phyloP scores from a whole-genome alignment of 1,140 invertebrate genomes.

The Anastrepha ludens region DNA sequence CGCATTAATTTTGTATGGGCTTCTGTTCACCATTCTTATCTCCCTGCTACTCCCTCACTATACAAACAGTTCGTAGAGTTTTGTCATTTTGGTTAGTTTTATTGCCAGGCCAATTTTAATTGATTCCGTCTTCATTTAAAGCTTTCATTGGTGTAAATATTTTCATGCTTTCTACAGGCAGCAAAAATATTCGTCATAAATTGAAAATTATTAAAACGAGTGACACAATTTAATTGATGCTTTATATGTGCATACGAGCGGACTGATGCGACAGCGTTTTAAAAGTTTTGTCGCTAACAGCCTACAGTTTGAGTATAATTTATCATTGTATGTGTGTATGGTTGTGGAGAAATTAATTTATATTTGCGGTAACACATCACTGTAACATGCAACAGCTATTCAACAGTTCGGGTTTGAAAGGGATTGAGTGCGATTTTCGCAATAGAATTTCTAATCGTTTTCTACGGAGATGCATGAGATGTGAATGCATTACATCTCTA shows the following conservation, averaged over 20 bases:
- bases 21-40: background rate
- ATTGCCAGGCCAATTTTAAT: conserved; percentile 7
- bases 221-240: conserved; percentile 27
- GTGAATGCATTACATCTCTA: too few species aligned
- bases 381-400: too few species aligned
- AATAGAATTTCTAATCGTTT: background rate
- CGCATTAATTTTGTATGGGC: too few species aligned
- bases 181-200: conserved; percentile 29
- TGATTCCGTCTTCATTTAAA: background rate
- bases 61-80: too few species aligned
- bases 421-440: background rate
- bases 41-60: background rate
- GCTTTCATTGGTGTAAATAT: background rate
- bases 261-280: background rate
- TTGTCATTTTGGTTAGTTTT: background rate
- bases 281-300: conserved; percentile 11
- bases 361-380: too few species aligned
- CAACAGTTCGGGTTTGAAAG: too few species aligned
- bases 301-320: background rate
- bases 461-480: background rate
- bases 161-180: background rate
- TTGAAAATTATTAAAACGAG: conserved; percentile 36
- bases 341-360: background rate
- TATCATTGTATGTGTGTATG: background rate
- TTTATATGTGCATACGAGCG: background rate